These are phyloP conservation scores for Malurus splendens DNA, from an alignment of 2,797 vertebrate genomes.

Conservation along the genomic window DNA sequence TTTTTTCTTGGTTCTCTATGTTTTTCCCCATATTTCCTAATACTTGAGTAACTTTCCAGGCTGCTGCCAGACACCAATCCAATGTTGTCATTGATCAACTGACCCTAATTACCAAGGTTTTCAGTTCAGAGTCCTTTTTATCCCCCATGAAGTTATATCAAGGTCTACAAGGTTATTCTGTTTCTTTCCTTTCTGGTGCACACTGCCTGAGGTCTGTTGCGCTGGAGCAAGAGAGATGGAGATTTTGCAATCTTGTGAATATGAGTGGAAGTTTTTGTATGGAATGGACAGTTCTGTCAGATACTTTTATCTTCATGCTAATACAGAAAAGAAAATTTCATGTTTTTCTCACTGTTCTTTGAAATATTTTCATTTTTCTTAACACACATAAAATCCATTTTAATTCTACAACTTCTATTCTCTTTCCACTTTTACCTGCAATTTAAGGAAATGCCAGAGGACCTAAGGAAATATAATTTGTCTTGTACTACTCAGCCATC, in stretches of 20 bases:
- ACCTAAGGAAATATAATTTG: not conserved
- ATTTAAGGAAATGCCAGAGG: not conserved
- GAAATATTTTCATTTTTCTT: not conserved
- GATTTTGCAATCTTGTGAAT: not conserved
- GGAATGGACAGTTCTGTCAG: not conserved
- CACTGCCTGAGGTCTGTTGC: not conserved
- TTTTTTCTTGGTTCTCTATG: not conserved
- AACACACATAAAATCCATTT: not conserved
- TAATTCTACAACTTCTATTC: not conserved
- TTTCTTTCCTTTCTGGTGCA: not conserved
- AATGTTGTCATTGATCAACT: not conserved
- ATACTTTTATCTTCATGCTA: not conserved
- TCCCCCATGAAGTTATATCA: fast-evolving
- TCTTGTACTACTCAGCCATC: not conserved
- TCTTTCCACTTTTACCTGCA: not conserved
- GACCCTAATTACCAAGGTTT: not conserved
- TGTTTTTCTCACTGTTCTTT: not conserved
- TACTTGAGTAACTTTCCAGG: not conserved
- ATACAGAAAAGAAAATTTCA: not conserved
- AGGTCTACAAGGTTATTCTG: not conserved
- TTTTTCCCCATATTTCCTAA: not conserved
- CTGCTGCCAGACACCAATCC: not conserved
- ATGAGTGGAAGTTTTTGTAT: not conserved
- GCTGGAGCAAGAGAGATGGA: not conserved
- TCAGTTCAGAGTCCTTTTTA: not conserved